These are phyloP conservation scores for Phoenicopterus ruber DNA, from an alignment of 2,113 vertebrate genomes.

Conservation along the genomic window DNA sequence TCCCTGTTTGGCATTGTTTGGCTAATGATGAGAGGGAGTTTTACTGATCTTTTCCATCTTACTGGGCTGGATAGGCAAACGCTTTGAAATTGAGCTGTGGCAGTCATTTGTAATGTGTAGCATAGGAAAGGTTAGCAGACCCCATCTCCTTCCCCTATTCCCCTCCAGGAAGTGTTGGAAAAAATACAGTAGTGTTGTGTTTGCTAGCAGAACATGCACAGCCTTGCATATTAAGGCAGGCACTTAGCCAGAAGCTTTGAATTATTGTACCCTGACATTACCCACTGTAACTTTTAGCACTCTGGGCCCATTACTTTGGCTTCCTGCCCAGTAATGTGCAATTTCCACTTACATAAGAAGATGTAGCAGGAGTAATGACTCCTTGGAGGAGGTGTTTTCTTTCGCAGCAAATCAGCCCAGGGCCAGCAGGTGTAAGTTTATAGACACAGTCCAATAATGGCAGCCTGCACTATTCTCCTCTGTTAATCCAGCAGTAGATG, in stretches of 20 bases:
- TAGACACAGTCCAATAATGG: background rate
- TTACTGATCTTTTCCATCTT: background rate
- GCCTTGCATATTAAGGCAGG: conserved; percentile 57
- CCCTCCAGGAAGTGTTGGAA: conserved; percentile 4
- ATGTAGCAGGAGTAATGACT: conserved; percentile 58
- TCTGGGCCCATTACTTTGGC: conserved; percentile 64
- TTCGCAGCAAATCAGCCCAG: conserved; percentile 44
- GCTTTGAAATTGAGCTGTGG: background rate
- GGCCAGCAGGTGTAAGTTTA: conserved; percentile 58
- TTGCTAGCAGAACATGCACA: conserved; percentile 54
- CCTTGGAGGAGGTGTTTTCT: conserved; percentile 53
- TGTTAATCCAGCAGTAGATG: background rate
- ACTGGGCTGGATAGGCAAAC: background rate
- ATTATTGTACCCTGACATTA: conserved; percentile 66
- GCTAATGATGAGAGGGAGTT: background rate
- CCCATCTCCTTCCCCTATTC: background rate
- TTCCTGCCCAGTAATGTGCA: conserved; percentile 63
- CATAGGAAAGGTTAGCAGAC: background rate
- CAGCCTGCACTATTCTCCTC: background rate
- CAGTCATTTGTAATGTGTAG: background rate
- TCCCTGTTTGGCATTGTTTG: background rate
- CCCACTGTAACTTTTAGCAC: conserved; percentile 62
- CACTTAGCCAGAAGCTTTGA: conserved; percentile 54
- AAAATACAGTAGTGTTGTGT: conserved; percentile 43
- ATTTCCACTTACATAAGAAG: conserved; percentile 66